Conservation (phyloP, 2,113 vertebrate genomes). For the Ciconia maguari region DNA sequence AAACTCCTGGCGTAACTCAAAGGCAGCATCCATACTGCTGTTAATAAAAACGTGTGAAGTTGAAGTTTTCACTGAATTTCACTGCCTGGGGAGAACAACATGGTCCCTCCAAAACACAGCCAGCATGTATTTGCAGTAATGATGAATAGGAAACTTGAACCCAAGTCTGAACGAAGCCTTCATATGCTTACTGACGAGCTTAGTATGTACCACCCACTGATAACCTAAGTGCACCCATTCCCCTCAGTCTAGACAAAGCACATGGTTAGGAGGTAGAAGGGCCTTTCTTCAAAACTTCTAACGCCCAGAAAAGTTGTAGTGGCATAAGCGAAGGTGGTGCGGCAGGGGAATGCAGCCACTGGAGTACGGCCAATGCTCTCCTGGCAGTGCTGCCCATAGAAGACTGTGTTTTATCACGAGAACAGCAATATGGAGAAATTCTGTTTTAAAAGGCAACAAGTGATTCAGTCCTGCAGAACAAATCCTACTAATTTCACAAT, state of each 20-base stretch:
- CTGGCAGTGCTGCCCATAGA: accelerated
- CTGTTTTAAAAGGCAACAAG: neutral
- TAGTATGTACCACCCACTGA: neutral
- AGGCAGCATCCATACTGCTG: neutral
- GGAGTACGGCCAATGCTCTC: neutral
- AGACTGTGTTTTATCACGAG: neutral
- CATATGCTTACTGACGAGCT: accelerated
- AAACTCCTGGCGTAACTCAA: neutral
- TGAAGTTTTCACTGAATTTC: neutral
- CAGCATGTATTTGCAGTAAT: neutral
- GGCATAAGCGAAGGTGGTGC: neutral
- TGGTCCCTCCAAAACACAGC: neutral
- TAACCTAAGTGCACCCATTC: neutral
- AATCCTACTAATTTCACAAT: neutral
- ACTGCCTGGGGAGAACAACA: neutral
- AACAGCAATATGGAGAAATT: neutral
- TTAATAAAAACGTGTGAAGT: neutral
- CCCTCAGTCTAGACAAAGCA: neutral
- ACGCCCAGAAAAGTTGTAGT: neutral
- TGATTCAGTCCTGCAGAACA: neutral
- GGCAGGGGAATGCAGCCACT: neutral
- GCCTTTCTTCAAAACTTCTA: neutral
- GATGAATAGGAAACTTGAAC: neutral
- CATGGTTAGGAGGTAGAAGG: neutral
- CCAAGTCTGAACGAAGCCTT: neutral